Percentiles rank a stretch among this genome's conserved stretches.
Evolutionary conservation across 2,797 vertebrate genomes (phyloP).

Genomic region (Hozukius guyotensis): DNA sequence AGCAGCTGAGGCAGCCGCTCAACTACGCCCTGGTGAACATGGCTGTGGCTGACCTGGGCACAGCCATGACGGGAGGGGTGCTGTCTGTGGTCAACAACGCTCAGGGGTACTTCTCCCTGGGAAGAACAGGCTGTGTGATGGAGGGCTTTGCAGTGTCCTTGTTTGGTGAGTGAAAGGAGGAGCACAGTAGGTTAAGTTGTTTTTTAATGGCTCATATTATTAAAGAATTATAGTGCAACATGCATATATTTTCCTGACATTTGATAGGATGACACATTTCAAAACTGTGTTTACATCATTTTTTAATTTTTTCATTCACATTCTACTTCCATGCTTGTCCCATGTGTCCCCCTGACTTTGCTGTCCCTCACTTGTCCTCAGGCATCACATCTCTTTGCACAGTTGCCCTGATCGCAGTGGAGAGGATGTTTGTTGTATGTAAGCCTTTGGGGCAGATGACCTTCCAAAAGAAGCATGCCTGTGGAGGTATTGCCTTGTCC

Average conservation of each 20-base stretch:
- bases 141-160: conserved; percentile 82
- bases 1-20: conserved; percentile 81
- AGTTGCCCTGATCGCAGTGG: conserved; percentile 80
- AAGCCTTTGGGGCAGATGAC: conserved; percentile 77
- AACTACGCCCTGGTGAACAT: conserved; percentile 84
- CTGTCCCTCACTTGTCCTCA: conserved; percentile 33
- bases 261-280: not conserved
- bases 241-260: not conserved
- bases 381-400: conserved; percentile 83
- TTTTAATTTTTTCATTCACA: not conserved
- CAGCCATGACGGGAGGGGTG: conserved; percentile 74
- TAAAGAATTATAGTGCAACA: not conserved
- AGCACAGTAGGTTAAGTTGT: not conserved
- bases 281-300: not conserved
- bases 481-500: conserved; percentile 69
- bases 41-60: conserved; percentile 80
- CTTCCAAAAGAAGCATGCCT: conserved; percentile 74
- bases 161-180: conserved; percentile 74
- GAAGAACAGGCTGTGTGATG: conserved; percentile 79
- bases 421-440: conserved; percentile 81
- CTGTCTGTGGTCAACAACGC: conserved; percentile 81
- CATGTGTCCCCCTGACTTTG: not conserved
- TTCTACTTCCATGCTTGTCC: not conserved
- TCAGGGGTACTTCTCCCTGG: conserved; percentile 78
- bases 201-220: not conserved